These are phyloP conservation scores for Echinometra lucunter DNA, from an alignment of 53 echinoderm and acorn worm genomes.

Conservation along the genomic window DNA sequence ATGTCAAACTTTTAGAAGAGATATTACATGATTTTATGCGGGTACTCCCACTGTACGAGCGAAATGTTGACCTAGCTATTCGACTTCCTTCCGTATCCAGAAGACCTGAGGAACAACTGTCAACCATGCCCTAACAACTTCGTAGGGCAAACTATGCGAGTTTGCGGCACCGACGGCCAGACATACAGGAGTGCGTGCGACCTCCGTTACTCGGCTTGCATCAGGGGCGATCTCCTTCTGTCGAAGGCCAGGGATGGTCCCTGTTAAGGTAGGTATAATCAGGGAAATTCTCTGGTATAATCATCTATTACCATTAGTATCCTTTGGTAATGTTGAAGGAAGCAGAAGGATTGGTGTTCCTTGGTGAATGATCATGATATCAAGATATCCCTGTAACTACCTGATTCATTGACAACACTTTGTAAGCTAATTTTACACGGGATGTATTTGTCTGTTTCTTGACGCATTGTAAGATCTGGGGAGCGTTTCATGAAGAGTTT, in stretches of 20 bases:
- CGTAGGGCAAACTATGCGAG: not conserved
- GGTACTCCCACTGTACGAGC: not conserved
- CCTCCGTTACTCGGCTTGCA: constrained; percentile 60
- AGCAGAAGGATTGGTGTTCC: constrained; percentile 26
- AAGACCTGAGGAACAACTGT: constrained; percentile 42
- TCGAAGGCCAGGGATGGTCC: constrained; percentile 35
- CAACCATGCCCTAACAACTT: constrained; percentile 39
- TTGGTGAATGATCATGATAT: not conserved
- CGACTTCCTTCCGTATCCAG: constrained; percentile 12
- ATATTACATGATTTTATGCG: not conserved
- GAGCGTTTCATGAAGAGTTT: no score
- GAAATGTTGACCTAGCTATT: not conserved
- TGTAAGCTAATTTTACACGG: no score
- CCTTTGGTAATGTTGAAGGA: not conserved
- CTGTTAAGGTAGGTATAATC: constrained; percentile 23
- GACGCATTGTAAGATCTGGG: no score
- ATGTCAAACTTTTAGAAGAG: no score
- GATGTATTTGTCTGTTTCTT: no score
- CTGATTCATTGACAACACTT: not conserved
- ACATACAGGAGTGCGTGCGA: constrained; percentile 57
- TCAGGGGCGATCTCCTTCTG: constrained; percentile 31
- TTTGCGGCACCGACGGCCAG: constrained; percentile 55
- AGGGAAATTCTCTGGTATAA: not conserved
- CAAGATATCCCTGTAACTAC: not conserved
- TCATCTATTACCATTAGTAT: not conserved